phyloP scores from a whole-genome alignment of 2,888 invertebrate genomes.

The Drosophila diplacantha region DNA sequence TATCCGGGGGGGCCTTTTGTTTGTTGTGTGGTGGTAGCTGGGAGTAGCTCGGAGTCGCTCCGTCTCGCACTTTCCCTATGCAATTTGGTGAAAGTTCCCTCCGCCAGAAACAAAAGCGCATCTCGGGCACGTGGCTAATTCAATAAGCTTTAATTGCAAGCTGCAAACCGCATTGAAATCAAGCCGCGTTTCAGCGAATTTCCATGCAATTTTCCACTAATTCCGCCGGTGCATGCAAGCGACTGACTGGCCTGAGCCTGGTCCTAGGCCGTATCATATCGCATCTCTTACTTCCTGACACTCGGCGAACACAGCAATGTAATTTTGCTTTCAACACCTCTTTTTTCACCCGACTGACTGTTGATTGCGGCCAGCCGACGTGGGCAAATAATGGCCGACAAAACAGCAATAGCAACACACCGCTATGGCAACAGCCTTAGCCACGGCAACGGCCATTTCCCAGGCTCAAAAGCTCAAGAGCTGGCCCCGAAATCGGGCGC shows the following conservation, averaged over 20 bases:
- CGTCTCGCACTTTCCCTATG: constrained; percentile 35
- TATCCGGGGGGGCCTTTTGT: constrained; percentile 24
- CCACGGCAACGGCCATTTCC: constrained; percentile 53
- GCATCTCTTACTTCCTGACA: constrained; percentile 69
- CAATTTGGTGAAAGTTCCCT: constrained; percentile 43
- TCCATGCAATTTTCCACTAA: constrained; percentile 66
- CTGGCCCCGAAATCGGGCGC: constrained; percentile 68
- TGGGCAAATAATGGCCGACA: constrained; percentile 71
- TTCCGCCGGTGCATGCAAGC: constrained; percentile 68
- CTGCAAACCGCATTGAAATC: constrained; percentile 25
- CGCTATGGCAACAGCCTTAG: background rate
- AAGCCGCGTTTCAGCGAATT: constrained; percentile 44
- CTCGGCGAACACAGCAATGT: constrained; percentile 54
- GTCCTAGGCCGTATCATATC: constrained; percentile 58
- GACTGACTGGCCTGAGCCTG: constrained; percentile 15
- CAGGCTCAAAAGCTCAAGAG: constrained; percentile 58
- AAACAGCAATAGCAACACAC: constrained; percentile 41
- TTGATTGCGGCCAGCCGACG: constrained; percentile 65
- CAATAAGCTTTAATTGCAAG: constrained; percentile 67
- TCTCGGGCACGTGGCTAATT: constrained; percentile 66
- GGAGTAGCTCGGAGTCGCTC: constrained; percentile 21
- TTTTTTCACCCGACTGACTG: constrained; percentile 52
- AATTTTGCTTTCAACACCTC: constrained; percentile 73
- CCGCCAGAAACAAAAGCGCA: constrained; percentile 12
- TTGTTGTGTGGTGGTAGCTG: background rate